These are phyloP conservation scores for Desmophyllum pertusum DNA, from an alignment of 92 coral and sea anemone genomes.

Conservation along the genomic window DNA sequence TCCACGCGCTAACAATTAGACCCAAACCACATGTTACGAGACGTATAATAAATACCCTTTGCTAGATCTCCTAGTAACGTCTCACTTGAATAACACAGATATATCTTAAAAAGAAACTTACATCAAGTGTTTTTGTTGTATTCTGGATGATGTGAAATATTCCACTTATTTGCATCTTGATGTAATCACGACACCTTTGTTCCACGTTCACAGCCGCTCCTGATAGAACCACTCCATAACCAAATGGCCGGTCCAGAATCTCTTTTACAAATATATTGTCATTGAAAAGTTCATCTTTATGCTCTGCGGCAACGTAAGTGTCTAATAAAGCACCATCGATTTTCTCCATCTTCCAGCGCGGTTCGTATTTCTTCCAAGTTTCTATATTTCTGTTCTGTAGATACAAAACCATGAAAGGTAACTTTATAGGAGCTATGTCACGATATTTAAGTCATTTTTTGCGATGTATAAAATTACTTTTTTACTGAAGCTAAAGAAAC, in stretches of 20 bases:
- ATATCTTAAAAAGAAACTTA: not conserved
- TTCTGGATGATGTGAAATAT: slow-evolving; percentile 40
- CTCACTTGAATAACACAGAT: not conserved
- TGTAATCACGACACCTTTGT: slow-evolving; percentile 59
- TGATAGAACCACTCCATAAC: slow-evolving; percentile 78
- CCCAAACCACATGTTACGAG: too few species aligned
- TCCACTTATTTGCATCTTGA: slow-evolving; percentile 39
- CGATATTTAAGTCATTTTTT: too few species aligned
- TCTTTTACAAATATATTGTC: slow-evolving; percentile 52
- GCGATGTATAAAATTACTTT: too few species aligned
- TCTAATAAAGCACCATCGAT: slow-evolving; percentile 80
- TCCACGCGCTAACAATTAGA: too few species aligned
- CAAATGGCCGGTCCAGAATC: slow-evolving; percentile 61
- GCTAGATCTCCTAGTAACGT: too few species aligned
- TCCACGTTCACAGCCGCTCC: slow-evolving; percentile 56
- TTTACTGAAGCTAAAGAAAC: too few species aligned
- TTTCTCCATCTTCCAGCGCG: slow-evolving; percentile 60
- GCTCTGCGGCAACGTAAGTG: slow-evolving; percentile 77
- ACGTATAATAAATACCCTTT: too few species aligned
- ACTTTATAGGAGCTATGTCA: not conserved
- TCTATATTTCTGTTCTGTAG: slow-evolving; percentile 46
- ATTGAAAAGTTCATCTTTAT: slow-evolving; percentile 58
- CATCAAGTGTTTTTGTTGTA: slow-evolving; percentile 39
- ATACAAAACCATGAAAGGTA: not conserved
- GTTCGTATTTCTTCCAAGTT: slow-evolving; percentile 50